Evolutionary conservation across 1,140 invertebrate species (phyloP).

Genomic region (Propsilocerus akamusi): DNA sequence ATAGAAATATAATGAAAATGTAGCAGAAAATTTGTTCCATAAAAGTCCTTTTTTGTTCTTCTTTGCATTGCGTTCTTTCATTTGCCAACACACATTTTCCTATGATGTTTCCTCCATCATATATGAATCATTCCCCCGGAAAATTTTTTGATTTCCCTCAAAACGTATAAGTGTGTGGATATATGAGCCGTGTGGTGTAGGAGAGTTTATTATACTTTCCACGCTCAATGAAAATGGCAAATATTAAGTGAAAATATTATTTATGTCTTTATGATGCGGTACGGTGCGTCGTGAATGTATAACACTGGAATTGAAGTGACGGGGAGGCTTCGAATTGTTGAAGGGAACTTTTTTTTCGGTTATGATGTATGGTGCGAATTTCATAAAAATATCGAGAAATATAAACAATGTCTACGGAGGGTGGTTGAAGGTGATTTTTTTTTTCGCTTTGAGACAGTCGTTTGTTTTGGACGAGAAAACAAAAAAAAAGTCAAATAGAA

Average conservation of each 20-base stretch:
- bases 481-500: no score
- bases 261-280: not conserved
- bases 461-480: no score
- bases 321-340: not conserved
- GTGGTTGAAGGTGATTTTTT: not conserved
- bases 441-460: no score
- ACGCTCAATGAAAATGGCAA: constrained; percentile 2
- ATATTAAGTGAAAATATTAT: not conserved
- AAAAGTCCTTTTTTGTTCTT: constrained; percentile 1
- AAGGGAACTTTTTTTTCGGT: not conserved
- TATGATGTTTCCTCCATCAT: not conserved
- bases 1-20: constrained; percentile 1
- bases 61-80: not conserved
- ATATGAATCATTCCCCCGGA: not conserved
- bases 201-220: constrained; percentile 2
- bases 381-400: not conserved
- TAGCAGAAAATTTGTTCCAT: not conserved
- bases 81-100: not conserved
- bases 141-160: no score
- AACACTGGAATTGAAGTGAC: no score
- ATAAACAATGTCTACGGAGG: no score
- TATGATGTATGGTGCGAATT: not conserved
- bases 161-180: not conserved
- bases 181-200: not conserved
- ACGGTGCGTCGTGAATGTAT: not conserved